These are phyloP conservation scores for Aplidium turbinatum DNA, from an alignment of 23 tunicate genomes.

Conservation along the genomic window DNA sequence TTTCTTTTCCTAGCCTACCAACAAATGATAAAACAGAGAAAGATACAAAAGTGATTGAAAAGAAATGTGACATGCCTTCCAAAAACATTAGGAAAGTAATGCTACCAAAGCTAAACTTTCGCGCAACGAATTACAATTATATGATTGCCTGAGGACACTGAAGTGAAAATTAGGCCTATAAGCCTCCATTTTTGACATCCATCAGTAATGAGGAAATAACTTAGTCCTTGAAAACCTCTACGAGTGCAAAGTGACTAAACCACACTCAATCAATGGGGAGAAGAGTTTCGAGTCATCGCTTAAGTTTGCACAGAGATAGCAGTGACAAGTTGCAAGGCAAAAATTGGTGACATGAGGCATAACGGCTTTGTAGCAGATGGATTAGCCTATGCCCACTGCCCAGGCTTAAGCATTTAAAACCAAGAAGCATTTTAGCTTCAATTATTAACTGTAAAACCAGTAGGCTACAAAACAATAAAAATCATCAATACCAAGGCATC, in stretches of 20 bases:
- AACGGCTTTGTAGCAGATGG: neutral
- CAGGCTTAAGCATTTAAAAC: neutral
- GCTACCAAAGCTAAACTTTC: neutral
- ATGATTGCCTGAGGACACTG: neutral
- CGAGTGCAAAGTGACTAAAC: neutral
- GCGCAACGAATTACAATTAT: neutral
- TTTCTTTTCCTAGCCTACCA: too few species aligned
- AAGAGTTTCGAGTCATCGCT: neutral
- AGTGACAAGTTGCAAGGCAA: too few species aligned
- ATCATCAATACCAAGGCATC: too few species aligned
- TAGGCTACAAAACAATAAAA: too few species aligned
- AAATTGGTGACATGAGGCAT: too few species aligned
- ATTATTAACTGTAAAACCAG: neutral
- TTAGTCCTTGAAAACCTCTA: neutral
- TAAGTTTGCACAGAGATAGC: neutral
- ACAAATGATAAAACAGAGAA: neutral
- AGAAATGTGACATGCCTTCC: neutral
- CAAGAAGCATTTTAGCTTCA: conserved; percentile 1
- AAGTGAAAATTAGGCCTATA: too few species aligned
- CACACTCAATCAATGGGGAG: neutral
- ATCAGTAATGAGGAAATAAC: too few species aligned
- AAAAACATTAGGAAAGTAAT: neutral
- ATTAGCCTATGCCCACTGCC: too few species aligned
- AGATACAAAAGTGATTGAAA: neutral
- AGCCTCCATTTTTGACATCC: too few species aligned